Conservation (phyloP, 2,888 invertebrate genomes). For the Sminthurinus aureus region DNA sequence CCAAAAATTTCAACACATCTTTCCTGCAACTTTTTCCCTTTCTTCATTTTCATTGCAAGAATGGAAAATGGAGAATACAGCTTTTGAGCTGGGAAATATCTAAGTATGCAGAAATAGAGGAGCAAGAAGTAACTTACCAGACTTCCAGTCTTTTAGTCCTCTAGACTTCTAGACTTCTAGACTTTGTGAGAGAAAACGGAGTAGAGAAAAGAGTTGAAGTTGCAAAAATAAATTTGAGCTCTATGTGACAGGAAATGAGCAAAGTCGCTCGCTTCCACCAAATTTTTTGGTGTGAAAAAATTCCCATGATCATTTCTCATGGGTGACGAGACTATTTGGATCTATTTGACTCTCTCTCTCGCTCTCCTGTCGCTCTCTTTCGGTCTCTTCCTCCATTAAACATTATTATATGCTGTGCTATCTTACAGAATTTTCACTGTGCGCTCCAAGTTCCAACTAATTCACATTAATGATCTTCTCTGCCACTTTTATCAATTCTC, state of each 20-base stretch:
- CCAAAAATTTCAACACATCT: neutral
- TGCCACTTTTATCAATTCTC: neutral
- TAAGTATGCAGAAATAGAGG: too few relatives aligned
- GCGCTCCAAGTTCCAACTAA: conserved; percentile 2
- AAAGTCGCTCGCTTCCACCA: conserved; percentile 37
- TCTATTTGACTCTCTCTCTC: too few relatives aligned
- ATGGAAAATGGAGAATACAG: too few relatives aligned
- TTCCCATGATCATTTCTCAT: conserved; percentile 54
- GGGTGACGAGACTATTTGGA: conserved; percentile 23
- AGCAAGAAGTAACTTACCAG: too few relatives aligned
- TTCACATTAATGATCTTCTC: conserved; percentile 6
- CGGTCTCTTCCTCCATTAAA: conserved; percentile 23
- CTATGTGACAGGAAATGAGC: conserved; percentile 54
- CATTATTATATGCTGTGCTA: neutral
- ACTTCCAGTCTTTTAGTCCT: neutral
- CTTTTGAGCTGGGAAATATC: too few relatives aligned
- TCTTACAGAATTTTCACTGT: neutral
- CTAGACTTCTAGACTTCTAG: neutral
- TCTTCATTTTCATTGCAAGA: neutral
- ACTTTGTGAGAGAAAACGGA: neutral
- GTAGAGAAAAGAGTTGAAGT: conserved; percentile 30
- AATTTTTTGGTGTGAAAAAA: conserved; percentile 52
- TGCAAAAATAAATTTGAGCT: conserved; percentile 50
- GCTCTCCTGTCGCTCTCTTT: conserved; percentile 19
- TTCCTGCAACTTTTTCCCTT: neutral